Percentiles rank a stretch among this genome's conserved stretches.
Conservation (phyloP, 2,113 vertebrate species). For the Corvus hawaiiensis region DNA sequence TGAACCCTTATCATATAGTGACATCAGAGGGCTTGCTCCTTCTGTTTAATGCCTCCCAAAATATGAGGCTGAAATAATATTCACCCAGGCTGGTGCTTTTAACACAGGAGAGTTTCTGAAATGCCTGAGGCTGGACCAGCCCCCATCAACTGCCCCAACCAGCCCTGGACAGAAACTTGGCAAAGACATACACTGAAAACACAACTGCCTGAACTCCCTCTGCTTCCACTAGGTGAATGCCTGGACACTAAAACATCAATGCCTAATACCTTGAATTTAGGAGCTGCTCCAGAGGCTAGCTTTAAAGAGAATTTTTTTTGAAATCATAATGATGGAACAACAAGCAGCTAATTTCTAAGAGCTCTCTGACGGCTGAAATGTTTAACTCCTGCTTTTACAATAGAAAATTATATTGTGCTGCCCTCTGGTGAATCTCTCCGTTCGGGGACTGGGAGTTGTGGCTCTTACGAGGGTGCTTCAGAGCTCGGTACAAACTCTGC, state of each 20-base stretch:
- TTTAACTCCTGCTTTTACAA: not conserved
- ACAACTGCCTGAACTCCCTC: not conserved
- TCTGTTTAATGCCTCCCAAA: not conserved
- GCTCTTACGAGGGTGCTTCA: not conserved
- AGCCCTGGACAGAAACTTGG: not conserved
- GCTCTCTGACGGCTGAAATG: not conserved
- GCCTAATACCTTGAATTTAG: not conserved
- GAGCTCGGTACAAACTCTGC: not conserved
- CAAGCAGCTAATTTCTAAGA: not conserved
- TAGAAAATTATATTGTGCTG: constrained; percentile 24
- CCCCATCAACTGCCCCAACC: not conserved
- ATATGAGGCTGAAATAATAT: not conserved
- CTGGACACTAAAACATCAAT: not conserved
- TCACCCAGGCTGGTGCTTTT: not conserved
- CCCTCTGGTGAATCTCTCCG: constrained; percentile 9
- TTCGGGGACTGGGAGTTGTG: not conserved
- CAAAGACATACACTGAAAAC: not conserved
- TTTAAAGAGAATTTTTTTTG: not conserved
- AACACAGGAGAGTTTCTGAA: not conserved
- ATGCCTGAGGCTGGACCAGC: not conserved
- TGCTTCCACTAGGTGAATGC: not conserved
- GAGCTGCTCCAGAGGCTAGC: not conserved
- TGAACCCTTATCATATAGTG: not conserved
- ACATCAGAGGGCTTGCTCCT: not conserved
- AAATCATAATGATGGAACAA: not conserved